Percentiles rank a stretch among this genome's conserved stretches.
phyloP scores from a whole-genome alignment of 2,797 vertebrate genomes.

The Antennarius maculatus region DNA sequence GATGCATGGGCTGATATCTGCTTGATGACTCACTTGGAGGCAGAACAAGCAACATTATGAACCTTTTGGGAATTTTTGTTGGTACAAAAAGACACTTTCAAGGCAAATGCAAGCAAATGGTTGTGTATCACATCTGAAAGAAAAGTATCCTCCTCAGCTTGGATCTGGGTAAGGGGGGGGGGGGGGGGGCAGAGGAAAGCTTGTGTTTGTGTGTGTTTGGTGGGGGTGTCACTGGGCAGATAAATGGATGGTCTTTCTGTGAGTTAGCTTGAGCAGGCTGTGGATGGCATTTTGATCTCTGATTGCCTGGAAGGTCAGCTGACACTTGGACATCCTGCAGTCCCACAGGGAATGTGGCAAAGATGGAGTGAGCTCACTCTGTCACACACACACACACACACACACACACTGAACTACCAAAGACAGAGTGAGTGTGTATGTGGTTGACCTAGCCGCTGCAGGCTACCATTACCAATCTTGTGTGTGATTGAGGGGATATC shows the following conservation, averaged over 20 bases:
- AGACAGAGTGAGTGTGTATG: conserved; percentile 3
- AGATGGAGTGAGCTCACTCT: conserved; percentile 60
- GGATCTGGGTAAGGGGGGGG: not conserved
- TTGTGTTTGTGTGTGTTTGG: not conserved
- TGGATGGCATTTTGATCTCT: conserved; percentile 73
- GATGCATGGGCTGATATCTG: conserved; percentile 42
- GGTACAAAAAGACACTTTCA: conserved; percentile 13
- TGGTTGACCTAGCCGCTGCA: conserved; percentile 51
- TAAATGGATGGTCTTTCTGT: conserved; percentile 51
- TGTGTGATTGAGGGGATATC: conserved; percentile 63
- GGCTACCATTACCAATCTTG: conserved; percentile 56
- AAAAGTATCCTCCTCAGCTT: conserved; percentile 8
- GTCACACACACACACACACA: conserved; percentile 13
- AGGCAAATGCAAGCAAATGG: conserved; percentile 23
- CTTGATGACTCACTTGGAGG: conserved; percentile 21
- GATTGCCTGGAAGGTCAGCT: conserved; percentile 69
- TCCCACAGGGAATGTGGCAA: conserved; percentile 65
- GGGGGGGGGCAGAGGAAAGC: conserved; percentile 4
- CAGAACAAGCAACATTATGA: conserved; percentile 20
- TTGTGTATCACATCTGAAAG: conserved; percentile 8
- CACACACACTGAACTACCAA: conserved; percentile 3
- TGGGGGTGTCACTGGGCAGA: conserved; percentile 23
- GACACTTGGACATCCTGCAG: conserved; percentile 64
- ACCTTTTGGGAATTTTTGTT: conserved; percentile 2
- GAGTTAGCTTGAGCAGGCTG: conserved; percentile 38